These are phyloP conservation scores for Rugalucina vietnamica DNA, from an alignment of 2,888 invertebrate species.

Conservation along the genomic window DNA sequence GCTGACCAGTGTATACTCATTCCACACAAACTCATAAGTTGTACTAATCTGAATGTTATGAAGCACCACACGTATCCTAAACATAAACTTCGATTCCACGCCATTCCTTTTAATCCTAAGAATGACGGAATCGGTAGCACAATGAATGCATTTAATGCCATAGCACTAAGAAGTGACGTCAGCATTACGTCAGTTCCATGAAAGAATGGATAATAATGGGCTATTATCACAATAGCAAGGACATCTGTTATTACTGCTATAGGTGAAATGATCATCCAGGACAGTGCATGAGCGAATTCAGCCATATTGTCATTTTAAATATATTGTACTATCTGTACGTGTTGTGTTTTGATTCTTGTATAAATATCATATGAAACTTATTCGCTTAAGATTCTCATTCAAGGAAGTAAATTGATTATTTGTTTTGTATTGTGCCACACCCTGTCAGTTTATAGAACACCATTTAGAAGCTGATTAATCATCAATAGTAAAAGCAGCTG, in stretches of 20 bases:
- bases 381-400: too few relatives aligned
- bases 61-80: constrained; percentile 68
- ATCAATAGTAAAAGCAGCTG: neutral
- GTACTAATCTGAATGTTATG: constrained; percentile 63
- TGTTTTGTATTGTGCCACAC: neutral
- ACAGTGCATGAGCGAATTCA: constrained; percentile 61
- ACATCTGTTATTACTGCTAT: constrained; percentile 71
- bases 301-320: constrained; percentile 60
- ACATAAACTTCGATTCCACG: constrained; percentile 65
- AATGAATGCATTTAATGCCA: constrained; percentile 68
- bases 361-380: too few relatives aligned
- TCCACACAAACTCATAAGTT: constrained; percentile 61
- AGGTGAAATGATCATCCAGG: constrained; percentile 72
- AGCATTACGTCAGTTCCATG: constrained; percentile 76
- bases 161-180: constrained; percentile 68
- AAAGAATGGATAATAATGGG: constrained; percentile 71
- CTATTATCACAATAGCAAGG: constrained; percentile 65
- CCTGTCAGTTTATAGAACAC: neutral
- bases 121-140: constrained; percentile 70
- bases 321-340: too few relatives aligned
- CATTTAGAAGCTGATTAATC: neutral
- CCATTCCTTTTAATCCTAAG: constrained; percentile 50
- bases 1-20: constrained; percentile 71
- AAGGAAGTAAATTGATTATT: neutral
- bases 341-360: too few relatives aligned